Conservation (phyloP, 1,140 invertebrate genomes). For the Globodera rostochiensis region DNA sequence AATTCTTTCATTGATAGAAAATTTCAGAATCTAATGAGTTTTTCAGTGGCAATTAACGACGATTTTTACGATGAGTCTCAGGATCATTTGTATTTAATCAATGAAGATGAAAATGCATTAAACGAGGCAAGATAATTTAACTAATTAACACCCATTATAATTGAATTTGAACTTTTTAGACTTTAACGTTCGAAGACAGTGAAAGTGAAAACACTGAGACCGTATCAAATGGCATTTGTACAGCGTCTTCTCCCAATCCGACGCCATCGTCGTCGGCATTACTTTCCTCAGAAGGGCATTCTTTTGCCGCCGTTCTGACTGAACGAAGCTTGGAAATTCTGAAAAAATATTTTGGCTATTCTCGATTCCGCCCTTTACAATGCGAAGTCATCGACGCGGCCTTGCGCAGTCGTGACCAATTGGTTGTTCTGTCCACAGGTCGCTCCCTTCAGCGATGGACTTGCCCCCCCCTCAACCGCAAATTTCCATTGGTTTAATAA, state of each 20-base stretch:
- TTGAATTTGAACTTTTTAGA: background rate
- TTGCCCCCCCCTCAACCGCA: no score
- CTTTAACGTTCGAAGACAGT: background rate
- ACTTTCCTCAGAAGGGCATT: background rate
- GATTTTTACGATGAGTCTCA: conserved; percentile 26
- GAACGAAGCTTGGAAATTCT: conserved; percentile 13
- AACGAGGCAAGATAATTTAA: background rate
- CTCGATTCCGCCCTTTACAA: conserved; percentile 36
- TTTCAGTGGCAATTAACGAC: conserved; percentile 8
- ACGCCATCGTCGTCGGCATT: no score
- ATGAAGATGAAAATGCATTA: background rate
- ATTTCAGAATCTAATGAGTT: background rate
- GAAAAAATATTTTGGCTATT: conserved; percentile 34
- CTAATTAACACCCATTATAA: no score
- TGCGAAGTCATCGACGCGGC: conserved; percentile 32
- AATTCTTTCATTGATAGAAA: no score
- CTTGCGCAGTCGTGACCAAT: conserved; percentile 28
- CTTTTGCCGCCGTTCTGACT: background rate
- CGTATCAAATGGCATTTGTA: no score
- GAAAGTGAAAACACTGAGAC: no score
- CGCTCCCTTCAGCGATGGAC: background rate
- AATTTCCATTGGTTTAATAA: no score
- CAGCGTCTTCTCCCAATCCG: no score
- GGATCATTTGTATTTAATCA: conserved; percentile 24
- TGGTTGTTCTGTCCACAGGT: conserved; percentile 41